These are phyloP conservation scores for Capromys pilorides DNA, from an alignment of 2,797 vertebrate species.

Conservation along the genomic window DNA sequence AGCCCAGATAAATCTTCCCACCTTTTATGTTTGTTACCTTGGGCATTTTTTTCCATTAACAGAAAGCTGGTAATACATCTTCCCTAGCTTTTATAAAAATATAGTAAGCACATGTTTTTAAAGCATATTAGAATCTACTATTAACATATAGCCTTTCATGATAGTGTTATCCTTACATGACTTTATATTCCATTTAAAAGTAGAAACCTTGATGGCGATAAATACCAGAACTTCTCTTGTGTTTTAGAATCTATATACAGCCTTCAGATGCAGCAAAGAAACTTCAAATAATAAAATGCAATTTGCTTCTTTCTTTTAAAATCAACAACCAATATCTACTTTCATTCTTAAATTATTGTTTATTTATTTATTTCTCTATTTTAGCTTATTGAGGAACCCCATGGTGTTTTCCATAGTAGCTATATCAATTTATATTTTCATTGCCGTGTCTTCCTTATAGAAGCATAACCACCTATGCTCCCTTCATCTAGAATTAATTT, in stretches of 20 bases:
- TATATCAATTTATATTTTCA: neutral
- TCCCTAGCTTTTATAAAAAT: neutral
- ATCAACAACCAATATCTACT: neutral
- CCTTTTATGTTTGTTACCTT: neutral
- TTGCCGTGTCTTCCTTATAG: neutral
- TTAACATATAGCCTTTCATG: constrained; percentile 7
- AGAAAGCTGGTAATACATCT: neutral
- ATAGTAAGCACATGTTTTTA: neutral
- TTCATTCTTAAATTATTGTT: neutral
- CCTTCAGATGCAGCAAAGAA: neutral
- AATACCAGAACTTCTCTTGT: neutral
- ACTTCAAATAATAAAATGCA: neutral
- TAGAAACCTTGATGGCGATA: neutral
- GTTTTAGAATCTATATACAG: neutral
- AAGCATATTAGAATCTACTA: neutral
- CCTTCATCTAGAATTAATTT: neutral
- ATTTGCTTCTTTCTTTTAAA: neutral
- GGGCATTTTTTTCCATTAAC: neutral
- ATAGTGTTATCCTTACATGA: neutral
- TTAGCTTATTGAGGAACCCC: neutral
- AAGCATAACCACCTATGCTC: neutral
- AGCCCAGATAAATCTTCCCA: neutral
- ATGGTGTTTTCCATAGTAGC: neutral
- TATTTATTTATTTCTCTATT: neutral
- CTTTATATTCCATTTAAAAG: neutral